A percentile compares a stretch with the other conserved stretches of the same genome.
Conservation (phyloP, 2,888 invertebrate species). For the Gisinianus flammeolus region DNA sequence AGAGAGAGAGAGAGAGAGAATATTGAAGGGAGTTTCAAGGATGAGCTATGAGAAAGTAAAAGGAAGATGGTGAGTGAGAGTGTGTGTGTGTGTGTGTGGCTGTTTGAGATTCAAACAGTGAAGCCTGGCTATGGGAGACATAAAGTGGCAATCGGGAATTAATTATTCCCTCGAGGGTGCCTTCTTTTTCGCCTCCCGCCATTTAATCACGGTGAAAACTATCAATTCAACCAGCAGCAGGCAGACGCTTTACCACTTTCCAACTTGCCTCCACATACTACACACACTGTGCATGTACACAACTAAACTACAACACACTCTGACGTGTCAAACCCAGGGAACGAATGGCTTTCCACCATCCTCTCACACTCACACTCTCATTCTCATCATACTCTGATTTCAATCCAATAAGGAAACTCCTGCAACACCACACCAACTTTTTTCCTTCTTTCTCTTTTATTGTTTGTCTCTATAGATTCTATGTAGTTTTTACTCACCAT, state of each 20-base stretch:
- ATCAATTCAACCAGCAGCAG: constrained; percentile 37
- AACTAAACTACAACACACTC: neutral
- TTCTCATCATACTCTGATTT: too few relatives aligned
- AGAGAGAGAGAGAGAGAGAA: neutral
- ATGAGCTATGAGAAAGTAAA: constrained; percentile 14
- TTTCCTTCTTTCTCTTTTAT: too few relatives aligned
- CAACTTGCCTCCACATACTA: constrained; percentile 2
- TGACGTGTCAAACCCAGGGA: constrained; percentile 24
- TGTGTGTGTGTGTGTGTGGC: neutral
- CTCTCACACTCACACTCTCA: constrained; percentile 10
- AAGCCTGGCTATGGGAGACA: constrained; percentile 29
- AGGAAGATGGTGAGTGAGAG: constrained; percentile 2
- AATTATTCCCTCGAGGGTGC: constrained; percentile 61
- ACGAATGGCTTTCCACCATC: constrained; percentile 22
- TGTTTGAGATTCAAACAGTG: constrained; percentile 25
- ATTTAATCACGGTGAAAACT: constrained; percentile 49
- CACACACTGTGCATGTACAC: neutral
- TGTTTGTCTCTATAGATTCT: too few relatives aligned
- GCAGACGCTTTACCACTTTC: constrained; percentile 25
- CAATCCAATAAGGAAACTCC: too few relatives aligned
- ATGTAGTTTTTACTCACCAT: too few relatives aligned
- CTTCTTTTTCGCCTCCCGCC: constrained; percentile 48
- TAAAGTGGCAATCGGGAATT: constrained; percentile 61
- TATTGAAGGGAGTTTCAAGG: neutral
- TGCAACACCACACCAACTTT: too few relatives aligned